phyloP scores from a whole-genome alignment of 2,888 invertebrate genomes.

The Ochropleura leucogaster region DNA sequence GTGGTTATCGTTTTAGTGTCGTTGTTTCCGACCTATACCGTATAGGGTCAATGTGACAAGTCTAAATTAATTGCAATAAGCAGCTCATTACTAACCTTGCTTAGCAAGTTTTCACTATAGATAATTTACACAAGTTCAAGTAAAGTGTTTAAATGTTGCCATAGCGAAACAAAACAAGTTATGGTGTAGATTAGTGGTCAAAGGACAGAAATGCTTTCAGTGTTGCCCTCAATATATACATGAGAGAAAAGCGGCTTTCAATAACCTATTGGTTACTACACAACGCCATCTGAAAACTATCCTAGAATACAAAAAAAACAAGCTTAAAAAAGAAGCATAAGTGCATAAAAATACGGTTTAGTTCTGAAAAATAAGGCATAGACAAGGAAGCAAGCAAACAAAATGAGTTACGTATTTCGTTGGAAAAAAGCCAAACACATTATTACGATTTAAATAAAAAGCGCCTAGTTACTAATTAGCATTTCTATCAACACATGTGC shows the following conservation, averaged over 20 bases:
- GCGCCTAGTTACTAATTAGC: not conserved
- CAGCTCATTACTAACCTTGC: constrained; percentile 17
- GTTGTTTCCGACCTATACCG: not conserved
- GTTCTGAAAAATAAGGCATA: not conserved
- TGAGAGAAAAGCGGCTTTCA: not conserved
- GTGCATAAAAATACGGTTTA: not conserved
- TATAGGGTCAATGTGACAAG: not conserved
- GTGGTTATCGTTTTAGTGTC: too few species aligned
- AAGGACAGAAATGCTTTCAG: constrained; percentile 20
- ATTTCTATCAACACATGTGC: not conserved
- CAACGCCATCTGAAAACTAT: not conserved
- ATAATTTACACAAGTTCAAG: constrained; percentile 13
- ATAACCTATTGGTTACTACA: not conserved
- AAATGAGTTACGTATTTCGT: not conserved
- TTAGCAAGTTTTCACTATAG: constrained; percentile 21
- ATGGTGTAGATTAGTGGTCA: not conserved
- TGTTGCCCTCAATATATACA: not conserved
- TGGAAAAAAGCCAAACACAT: not conserved
- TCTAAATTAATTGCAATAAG: constrained; percentile 10
- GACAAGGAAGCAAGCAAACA: not conserved
- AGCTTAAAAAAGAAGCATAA: not conserved
- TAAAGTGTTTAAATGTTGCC: constrained; percentile 25
- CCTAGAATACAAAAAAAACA: not conserved
- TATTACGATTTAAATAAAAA: not conserved
- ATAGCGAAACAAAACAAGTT: constrained; percentile 31